Evolutionary conservation across 1,140 invertebrate genomes (phyloP).

Genomic region (Habropoda laboriosa): DNA sequence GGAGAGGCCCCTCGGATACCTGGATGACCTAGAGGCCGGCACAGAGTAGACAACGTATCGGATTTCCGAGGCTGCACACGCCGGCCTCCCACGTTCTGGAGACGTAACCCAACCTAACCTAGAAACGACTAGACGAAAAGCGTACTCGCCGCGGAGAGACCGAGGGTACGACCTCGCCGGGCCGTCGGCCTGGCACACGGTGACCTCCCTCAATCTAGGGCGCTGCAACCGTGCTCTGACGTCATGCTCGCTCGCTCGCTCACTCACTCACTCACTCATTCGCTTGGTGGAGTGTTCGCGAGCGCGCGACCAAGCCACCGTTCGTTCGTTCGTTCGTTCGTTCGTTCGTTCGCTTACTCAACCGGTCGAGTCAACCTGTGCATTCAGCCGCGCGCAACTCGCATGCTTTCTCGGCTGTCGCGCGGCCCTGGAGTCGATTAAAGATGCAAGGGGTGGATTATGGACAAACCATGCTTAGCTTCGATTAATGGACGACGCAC

Average conservation of each 20-base stretch:
- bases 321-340: slow-evolving; percentile 55
- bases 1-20: slow-evolving; percentile 27
- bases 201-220: slow-evolving; percentile 82
- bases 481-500: slow-evolving; percentile 3
- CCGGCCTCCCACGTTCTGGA: slow-evolving; percentile 68
- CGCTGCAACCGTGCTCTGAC: slow-evolving; percentile 82
- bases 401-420: slow-evolving; percentile 51
- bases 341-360: slow-evolving; percentile 63
- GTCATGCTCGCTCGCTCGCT: slow-evolving; percentile 73
- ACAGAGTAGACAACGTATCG: slow-evolving; percentile 58
- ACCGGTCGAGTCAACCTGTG: slow-evolving; percentile 75
- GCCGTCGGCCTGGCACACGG: slow-evolving; percentile 81
- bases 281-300: neutral
- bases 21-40: slow-evolving; percentile 60
- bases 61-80: slow-evolving; percentile 66
- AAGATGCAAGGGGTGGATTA: slow-evolving; percentile 1
- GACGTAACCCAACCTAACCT: slow-evolving; percentile 74
- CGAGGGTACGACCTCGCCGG: slow-evolving; percentile 81
- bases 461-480: neutral
- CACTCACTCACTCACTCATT: neutral
- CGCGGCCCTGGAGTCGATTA: slow-evolving; percentile 15
- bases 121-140: slow-evolving; percentile 77
- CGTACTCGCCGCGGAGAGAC: slow-evolving; percentile 66
- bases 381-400: slow-evolving; percentile 57
- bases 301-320: neutral